Percentiles rank a stretch among this genome's conserved stretches.
Evolutionary conservation across 2,888 invertebrate species (phyloP).

Genomic region (Xiphydria camelus): DNA sequence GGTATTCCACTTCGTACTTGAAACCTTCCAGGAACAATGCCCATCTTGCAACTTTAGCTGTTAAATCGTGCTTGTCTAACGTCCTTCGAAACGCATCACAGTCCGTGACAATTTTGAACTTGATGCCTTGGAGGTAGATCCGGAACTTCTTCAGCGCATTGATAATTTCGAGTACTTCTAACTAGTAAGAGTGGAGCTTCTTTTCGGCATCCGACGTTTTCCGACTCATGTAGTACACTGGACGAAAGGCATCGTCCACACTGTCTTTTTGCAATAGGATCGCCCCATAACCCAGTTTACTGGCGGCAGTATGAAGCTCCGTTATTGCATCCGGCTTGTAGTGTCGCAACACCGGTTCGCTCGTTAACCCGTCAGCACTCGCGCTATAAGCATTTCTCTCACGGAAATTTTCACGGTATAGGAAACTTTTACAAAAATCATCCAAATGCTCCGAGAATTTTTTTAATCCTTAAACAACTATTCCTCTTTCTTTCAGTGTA

Average conservation of each 20-base stretch:
- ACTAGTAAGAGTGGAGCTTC: slow-evolving; percentile 18
- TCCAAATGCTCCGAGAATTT: too few species aligned
- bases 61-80: slow-evolving; percentile 1
- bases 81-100: slow-evolving; percentile 6
- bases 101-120: slow-evolving; percentile 24
- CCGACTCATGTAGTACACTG: slow-evolving; percentile 9
- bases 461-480: too few species aligned
- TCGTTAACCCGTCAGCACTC: too few species aligned
- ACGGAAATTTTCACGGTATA: too few species aligned
- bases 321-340: slow-evolving; percentile 1
- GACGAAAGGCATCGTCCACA: slow-evolving; percentile 4
- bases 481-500: too few species aligned
- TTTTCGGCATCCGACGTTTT: slow-evolving; percentile 9
- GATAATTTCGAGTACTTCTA: too few species aligned
- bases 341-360: slow-evolving; percentile 11
- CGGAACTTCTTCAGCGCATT: slow-evolving; percentile 20
- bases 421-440: too few species aligned
- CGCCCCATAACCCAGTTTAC: slow-evolving; percentile 8
- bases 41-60: slow-evolving; percentile 7
- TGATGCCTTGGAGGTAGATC: slow-evolving; percentile 20
- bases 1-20: slow-evolving; percentile 7
- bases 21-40: slow-evolving; percentile 12
- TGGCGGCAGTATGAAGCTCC: slow-evolving; percentile 13
- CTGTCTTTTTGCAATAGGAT: slow-evolving; percentile 10
- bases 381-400: too few species aligned